These are phyloP conservation scores for Ochropleura plecta DNA, from an alignment of 2,888 invertebrate species.

Conservation along the genomic window DNA sequence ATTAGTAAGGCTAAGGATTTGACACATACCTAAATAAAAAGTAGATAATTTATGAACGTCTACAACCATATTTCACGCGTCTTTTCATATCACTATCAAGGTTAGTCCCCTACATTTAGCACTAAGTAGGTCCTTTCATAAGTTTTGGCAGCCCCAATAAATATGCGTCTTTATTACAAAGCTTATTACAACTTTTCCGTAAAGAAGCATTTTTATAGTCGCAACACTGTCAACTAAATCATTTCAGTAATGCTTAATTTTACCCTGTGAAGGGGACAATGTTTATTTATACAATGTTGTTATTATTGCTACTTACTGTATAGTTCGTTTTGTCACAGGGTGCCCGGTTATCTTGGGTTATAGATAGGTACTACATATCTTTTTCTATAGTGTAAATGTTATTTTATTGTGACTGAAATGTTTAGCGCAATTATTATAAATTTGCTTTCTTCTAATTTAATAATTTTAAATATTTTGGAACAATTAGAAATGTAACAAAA, in stretches of 20 bases:
- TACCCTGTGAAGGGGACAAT: neutral
- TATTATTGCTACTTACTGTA: neutral
- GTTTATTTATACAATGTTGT: constrained; percentile 3
- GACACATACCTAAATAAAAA: no score
- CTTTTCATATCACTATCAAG: constrained; percentile 29
- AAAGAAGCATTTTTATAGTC: constrained; percentile 20
- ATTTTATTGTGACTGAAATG: neutral
- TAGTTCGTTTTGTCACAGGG: neutral
- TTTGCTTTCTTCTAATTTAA: neutral
- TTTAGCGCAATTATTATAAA: neutral
- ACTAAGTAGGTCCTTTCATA: constrained; percentile 13
- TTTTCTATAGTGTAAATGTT: neutral
- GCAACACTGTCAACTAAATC: constrained; percentile 8
- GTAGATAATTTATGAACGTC: no score
- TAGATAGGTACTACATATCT: neutral
- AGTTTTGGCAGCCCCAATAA: constrained; percentile 30
- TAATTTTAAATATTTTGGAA: neutral
- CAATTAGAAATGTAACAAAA: no score
- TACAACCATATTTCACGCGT: constrained; percentile 27
- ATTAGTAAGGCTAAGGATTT: no score
- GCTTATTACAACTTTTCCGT: constrained; percentile 19
- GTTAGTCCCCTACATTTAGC: neutral
- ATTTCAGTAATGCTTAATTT: constrained; percentile 20
- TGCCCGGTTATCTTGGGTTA: neutral
- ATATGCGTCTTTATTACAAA: neutral